These are phyloP conservation scores for Boloria selene DNA, from an alignment of 2,888 invertebrate genomes.

Conservation along the genomic window DNA sequence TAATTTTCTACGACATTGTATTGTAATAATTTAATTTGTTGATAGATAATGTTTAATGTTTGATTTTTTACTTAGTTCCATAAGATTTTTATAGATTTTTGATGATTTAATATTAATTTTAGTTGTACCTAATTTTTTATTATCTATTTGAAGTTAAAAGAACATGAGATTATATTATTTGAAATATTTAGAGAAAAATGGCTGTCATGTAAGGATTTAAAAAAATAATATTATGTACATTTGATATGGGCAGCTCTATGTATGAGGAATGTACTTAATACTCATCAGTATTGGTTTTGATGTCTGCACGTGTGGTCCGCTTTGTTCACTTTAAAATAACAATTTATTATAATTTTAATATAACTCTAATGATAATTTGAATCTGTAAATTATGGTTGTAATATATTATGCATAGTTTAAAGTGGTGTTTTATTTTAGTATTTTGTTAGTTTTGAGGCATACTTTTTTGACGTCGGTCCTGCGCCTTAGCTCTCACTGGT, in stretches of 20 bases:
- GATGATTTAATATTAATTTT: slow-evolving; percentile 32
- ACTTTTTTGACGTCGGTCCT: too few relatives aligned
- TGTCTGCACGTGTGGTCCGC: slow-evolving; percentile 14
- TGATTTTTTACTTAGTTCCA: slow-evolving; percentile 28
- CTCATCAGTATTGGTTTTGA: slow-evolving; percentile 51
- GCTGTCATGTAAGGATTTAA: not conserved
- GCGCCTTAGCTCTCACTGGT: too few relatives aligned
- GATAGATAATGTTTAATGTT: slow-evolving; percentile 32
- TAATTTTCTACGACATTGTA: slow-evolving; percentile 24
- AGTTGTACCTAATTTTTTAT: slow-evolving; percentile 7
- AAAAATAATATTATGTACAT: slow-evolving; percentile 8
- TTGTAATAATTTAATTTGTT: slow-evolving; percentile 31
- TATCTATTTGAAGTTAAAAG: slow-evolving; percentile 1
- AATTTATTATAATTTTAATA: slow-evolving; percentile 37
- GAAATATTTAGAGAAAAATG: not conserved
- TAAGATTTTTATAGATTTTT: slow-evolving; percentile 35
- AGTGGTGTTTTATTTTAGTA: slow-evolving; percentile 44
- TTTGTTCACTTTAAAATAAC: slow-evolving; percentile 21
- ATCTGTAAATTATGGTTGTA: slow-evolving; percentile 68
- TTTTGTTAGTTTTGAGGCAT: too few relatives aligned
- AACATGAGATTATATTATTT: slow-evolving; percentile 2
- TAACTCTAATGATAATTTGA: slow-evolving; percentile 51
- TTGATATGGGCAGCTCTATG: slow-evolving; percentile 36
- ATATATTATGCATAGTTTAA: slow-evolving; percentile 66
- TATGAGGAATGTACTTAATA: slow-evolving; percentile 50